Base-by-base conservation (phyloP, 2,797 vertebrate genomes). In the Coccyzus lansbergi region DNA sequence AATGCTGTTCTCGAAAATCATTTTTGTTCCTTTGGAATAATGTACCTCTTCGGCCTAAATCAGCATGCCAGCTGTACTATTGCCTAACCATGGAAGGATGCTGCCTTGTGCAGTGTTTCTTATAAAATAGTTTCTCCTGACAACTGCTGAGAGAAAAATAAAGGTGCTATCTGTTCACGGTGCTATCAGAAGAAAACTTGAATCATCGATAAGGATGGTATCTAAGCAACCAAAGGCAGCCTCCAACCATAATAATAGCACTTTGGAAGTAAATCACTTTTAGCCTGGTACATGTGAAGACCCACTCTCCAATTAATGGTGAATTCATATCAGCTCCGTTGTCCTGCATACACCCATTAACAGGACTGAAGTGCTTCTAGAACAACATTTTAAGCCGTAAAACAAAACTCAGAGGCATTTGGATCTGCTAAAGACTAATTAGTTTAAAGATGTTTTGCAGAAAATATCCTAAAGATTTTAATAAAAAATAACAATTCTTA, bases 211-310 rank as follows among this genome's bases (percentile, higher is more conserved):
- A 95, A 96, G 81, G 63, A 46, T 36, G 69, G 95, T 97, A 95
- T 63, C 96, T 88, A 95, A 97, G 96, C 96, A 97, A 97, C 96
- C 55, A 75, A 48, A 90, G 60, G 75, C 84, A 76, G 79, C 31
- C 85, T 81, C 74, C 88, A 76, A 51, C 71, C n/a, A 9, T 88
- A 88, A 95, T 94, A 93, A 94, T 91, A 90, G 83, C 38, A 70
- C 84, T 97, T 83, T 51, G 89, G 64, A 69, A 81, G 86, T 92
- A 90, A 95, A 89, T 83, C 76, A 75, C 76, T 95, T 48, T 48
- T 75, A 62, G 90, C 70, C 75, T 90, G 46, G 64, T 62, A 60
- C 83, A 85, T 2, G 6, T 3, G 13, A 86, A 83, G 83, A 33
- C 42, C 40, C 17, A 26, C 46, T 79, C 52, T 77, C 69, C 76